Evolutionary conservation across 2,113 vertebrate genomes (phyloP).

Genomic region (Alligator sinensis): DNA sequence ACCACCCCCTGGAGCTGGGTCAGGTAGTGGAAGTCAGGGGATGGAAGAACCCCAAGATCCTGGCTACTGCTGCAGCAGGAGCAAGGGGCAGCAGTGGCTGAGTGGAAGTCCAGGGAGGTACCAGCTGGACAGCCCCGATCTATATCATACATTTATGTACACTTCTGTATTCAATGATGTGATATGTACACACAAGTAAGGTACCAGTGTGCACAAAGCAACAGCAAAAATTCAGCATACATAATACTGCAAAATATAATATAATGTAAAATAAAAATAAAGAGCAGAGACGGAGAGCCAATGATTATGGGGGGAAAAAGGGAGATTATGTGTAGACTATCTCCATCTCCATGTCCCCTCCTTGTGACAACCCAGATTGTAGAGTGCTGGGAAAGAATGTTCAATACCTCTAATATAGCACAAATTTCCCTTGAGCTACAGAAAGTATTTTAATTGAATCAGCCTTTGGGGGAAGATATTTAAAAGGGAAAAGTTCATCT

Average conservation of each 20-base stretch:
- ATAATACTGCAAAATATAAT: background rate
- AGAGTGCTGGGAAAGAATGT: background rate
- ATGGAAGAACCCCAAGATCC: too few relatives aligned
- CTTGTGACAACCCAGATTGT: background rate
- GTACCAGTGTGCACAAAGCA: background rate
- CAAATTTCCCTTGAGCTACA: background rate
- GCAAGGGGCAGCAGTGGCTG: too few relatives aligned
- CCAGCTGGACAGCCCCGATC: too few relatives aligned
- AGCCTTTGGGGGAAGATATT: background rate
- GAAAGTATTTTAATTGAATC: background rate
- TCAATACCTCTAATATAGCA: background rate
- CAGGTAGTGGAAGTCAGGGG: too few relatives aligned
- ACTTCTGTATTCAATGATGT: background rate
- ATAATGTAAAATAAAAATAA: background rate
- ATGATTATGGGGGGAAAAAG: background rate
- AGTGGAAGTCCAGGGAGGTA: too few relatives aligned
- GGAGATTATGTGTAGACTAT: background rate
- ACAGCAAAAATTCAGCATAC: fast-evolving
- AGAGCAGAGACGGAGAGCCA: background rate
- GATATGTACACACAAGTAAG: background rate
- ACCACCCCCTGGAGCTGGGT: too few relatives aligned
- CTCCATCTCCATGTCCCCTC: background rate
- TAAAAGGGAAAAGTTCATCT: background rate
- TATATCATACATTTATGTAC: background rate
- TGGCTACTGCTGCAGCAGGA: too few relatives aligned